phyloP scores from a whole-genome alignment of 2,113 vertebrate species.

The Sisor rabdophorus region DNA sequence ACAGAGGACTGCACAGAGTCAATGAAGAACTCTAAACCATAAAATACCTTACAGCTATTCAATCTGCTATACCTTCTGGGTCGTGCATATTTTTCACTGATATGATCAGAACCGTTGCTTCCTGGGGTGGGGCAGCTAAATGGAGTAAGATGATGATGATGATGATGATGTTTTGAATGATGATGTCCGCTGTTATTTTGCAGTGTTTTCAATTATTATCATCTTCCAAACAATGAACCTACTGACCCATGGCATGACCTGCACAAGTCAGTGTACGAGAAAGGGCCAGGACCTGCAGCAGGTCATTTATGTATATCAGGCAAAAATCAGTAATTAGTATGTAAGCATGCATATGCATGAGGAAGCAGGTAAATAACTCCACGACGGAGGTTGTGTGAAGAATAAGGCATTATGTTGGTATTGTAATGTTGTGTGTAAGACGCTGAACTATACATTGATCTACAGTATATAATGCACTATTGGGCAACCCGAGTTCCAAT shows the following conservation, averaged over 20 bases:
- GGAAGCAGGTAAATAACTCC: slow-evolving; percentile 1
- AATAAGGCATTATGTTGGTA: not conserved
- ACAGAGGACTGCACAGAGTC: not conserved
- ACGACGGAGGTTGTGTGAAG: not conserved
- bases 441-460: too few relatives aligned
- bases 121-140: too few relatives aligned
- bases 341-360: slow-evolving; percentile 24
- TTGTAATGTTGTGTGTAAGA: too few relatives aligned
- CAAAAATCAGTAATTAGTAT: slow-evolving; percentile 24
- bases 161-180: too few relatives aligned
- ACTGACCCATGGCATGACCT: not conserved
- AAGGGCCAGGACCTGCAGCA: slow-evolving; percentile 5
- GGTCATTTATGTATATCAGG: slow-evolving; percentile 8
- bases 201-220: not conserved
- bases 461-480: too few relatives aligned
- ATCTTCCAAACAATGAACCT: not conserved
- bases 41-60: not conserved
- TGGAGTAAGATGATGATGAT: too few relatives aligned
- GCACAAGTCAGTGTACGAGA: not conserved
- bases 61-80: too few relatives aligned
- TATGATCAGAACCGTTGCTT: too few relatives aligned
- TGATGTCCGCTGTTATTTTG: not conserved
- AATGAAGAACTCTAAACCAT: not conserved
- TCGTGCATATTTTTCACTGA: too few relatives aligned
- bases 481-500: too few relatives aligned